Percentiles rank a stretch among this genome's conserved stretches.
Evolutionary conservation across 2,113 vertebrate genomes (phyloP).

Genomic region (Anas platyrhynchos): DNA sequence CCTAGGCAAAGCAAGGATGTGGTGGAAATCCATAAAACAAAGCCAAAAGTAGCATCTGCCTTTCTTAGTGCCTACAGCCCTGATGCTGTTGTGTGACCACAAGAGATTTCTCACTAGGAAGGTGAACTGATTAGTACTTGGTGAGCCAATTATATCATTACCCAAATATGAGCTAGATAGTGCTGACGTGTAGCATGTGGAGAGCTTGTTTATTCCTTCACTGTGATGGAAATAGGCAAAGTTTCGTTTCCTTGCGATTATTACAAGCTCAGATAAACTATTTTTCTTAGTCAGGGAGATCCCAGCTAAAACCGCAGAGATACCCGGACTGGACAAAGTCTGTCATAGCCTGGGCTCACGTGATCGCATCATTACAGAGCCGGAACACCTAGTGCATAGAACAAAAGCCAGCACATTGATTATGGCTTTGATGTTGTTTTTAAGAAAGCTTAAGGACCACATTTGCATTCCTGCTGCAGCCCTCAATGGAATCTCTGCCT

Average conservation of each 20-base stretch:
- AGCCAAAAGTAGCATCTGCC: background rate
- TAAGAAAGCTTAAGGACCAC: conserved; percentile 33
- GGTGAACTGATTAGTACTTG: background rate
- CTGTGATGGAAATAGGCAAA: background rate
- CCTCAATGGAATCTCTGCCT: conserved; percentile 37
- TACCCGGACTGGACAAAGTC: background rate
- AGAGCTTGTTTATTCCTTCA: background rate
- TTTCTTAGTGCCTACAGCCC: background rate
- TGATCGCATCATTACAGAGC: background rate
- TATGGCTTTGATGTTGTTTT: conserved; percentile 53
- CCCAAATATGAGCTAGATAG: background rate
- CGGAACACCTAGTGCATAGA: conserved; percentile 45
- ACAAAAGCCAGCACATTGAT: conserved; percentile 60
- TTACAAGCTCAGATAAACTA: background rate
- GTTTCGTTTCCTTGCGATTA: background rate
- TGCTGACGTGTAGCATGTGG: background rate
- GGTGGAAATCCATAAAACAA: background rate
- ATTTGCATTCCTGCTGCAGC: conserved; percentile 52
- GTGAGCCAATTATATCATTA: background rate
- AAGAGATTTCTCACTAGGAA: background rate
- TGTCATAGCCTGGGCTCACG: background rate
- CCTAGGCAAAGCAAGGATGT: background rate
- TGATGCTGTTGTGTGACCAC: rapidly evolving
- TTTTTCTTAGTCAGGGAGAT: background rate
- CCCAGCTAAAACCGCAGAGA: background rate